These are phyloP conservation scores for Geococcyx californianus DNA, from an alignment of 2,113 vertebrate species.

Conservation along the genomic window DNA sequence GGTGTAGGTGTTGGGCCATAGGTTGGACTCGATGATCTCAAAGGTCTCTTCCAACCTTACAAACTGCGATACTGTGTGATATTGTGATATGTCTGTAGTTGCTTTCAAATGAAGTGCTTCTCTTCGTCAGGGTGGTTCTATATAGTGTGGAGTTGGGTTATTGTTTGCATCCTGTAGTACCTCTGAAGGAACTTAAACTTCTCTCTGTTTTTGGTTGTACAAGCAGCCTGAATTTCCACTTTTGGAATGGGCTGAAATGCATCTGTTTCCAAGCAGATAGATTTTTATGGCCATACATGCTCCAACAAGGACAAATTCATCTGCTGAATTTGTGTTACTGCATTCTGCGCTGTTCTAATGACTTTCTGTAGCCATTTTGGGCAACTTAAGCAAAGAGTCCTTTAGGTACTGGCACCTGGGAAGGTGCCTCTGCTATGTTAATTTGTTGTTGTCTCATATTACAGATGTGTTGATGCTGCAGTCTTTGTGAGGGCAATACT, in stretches of 20 bases:
- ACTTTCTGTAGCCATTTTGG: not conserved
- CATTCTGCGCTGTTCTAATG: not conserved
- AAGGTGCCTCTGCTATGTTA: not conserved
- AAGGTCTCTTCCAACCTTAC: too few species aligned
- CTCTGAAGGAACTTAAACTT: not conserved
- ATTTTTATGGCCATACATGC: not conserved
- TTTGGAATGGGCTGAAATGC: not conserved
- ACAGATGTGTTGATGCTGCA: not conserved
- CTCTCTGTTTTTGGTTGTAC: not conserved
- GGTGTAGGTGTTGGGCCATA: too few species aligned
- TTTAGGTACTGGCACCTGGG: not conserved
- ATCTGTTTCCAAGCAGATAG: not conserved
- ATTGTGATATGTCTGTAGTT: not conserved
- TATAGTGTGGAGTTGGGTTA: not conserved
- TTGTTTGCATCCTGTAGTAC: not conserved
- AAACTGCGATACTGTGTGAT: too few species aligned
- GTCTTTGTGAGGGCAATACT: rapidly evolving
- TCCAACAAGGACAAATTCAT: not conserved
- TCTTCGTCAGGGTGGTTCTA: not conserved
- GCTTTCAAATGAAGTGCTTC: not conserved
- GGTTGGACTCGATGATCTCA: too few species aligned
- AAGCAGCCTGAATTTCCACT: not conserved
- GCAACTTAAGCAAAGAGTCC: not conserved
- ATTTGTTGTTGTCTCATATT: not conserved
- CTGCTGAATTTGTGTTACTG: not conserved